phyloP scores from a whole-genome alignment of 92 coral and sea anemone genomes.

The Siderastrea radians region DNA sequence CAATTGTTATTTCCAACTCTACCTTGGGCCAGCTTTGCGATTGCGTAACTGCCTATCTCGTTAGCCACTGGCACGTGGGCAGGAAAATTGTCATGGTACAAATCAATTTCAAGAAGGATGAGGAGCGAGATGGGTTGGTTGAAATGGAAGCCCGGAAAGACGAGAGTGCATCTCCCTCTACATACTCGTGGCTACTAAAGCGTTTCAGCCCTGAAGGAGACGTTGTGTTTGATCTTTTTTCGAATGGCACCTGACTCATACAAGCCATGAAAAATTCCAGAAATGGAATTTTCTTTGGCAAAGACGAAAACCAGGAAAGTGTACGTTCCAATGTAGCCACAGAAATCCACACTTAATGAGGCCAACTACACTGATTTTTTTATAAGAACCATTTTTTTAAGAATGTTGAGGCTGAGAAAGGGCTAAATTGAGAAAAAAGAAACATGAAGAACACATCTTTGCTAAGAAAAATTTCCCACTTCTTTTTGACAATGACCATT shows the following conservation, averaged over 20 bases:
- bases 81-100: conserved; percentile 7
- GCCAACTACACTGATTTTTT: no score
- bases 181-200: background rate
- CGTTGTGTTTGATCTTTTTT: background rate
- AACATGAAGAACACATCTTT: no score
- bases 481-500: no score
- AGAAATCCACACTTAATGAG: no score
- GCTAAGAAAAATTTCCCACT: no score
- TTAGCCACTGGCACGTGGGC: conserved; percentile 8
- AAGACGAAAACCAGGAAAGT: conserved; percentile 2
- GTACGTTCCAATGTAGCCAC: background rate
- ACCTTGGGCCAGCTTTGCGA: background rate
- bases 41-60: conserved; percentile 6
- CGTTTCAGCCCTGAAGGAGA: conserved; percentile 1
- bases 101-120: background rate
- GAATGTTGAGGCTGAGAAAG: no score
- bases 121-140: conserved; percentile 9
- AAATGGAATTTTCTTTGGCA: conserved; percentile 12
- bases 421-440: no score
- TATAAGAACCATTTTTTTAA: no score
- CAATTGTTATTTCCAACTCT: no score
- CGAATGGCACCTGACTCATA: background rate
- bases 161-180: background rate
- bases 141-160: background rate
- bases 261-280: conserved; percentile 11